Conservation (phyloP, 1,140 invertebrate genomes). For the Megalonaias nervosa region DNA sequence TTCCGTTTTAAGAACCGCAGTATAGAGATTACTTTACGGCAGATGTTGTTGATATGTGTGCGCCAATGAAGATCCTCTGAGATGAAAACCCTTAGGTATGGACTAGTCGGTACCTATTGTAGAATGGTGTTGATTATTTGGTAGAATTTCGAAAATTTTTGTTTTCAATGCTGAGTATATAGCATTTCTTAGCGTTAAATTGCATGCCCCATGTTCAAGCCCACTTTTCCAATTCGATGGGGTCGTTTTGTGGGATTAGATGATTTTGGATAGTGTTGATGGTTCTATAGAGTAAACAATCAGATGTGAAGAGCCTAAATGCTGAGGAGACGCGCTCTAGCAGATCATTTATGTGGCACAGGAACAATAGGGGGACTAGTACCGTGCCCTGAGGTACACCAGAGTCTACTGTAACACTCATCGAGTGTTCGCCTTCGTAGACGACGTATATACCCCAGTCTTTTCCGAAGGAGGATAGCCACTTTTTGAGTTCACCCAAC, state of each 20-base stretch:
- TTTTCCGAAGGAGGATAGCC: slow-evolving; percentile 1
- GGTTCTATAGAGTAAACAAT: neutral
- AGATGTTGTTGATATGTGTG: too few species aligned
- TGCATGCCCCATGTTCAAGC: neutral
- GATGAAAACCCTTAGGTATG: too few species aligned
- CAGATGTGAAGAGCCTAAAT: neutral
- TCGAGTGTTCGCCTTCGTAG: neutral
- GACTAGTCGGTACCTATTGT: too few species aligned
- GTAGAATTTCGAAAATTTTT: neutral
- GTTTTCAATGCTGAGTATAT: neutral
- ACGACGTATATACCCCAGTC: neutral
- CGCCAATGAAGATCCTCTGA: too few species aligned
- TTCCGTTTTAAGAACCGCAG: too few species aligned
- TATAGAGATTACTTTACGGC: too few species aligned
- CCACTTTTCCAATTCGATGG: neutral
- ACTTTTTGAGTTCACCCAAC: too few species aligned
- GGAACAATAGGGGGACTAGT: neutral
- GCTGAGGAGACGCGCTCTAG: neutral
- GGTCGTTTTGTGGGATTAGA: neutral
- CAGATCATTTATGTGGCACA: slow-evolving; percentile 6
- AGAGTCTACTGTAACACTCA: neutral
- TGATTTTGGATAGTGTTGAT: neutral
- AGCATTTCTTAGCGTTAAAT: neutral
- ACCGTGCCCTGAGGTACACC: slow-evolving; percentile 2
- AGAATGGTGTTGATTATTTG: neutral